Conservation (phyloP, 2,797 vertebrate species). For the Xyrichtys novacula region DNA sequence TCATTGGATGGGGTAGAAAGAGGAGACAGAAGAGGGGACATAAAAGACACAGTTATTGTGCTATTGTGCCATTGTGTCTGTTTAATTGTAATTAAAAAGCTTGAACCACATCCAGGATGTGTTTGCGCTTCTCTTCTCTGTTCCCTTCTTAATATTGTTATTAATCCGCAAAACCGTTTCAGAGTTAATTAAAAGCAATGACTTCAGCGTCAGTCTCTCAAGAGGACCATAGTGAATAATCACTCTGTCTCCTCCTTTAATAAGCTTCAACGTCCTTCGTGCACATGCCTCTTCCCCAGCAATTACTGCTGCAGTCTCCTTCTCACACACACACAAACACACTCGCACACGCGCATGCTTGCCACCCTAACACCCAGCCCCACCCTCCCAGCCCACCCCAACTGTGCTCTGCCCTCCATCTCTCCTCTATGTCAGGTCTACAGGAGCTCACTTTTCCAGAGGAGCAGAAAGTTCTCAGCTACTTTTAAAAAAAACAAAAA, state of each 20-base stretch:
- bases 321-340: slow-evolving; percentile 47
- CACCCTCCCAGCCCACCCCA: slow-evolving; percentile 56
- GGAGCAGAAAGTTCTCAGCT: slow-evolving; percentile 56
- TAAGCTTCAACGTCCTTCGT: slow-evolving; percentile 83
- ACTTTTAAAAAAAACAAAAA: neutral
- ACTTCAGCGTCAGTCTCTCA: slow-evolving; percentile 84
- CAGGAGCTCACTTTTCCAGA: slow-evolving; percentile 47
- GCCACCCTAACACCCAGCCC: neutral
- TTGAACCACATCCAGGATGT: slow-evolving; percentile 83
- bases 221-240: slow-evolving; percentile 85
- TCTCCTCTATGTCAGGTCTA: slow-evolving; percentile 71
- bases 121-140: slow-evolving; percentile 78
- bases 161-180: slow-evolving; percentile 88
- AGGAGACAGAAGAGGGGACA: slow-evolving; percentile 26
- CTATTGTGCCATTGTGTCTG: slow-evolving; percentile 72
- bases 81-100: slow-evolving; percentile 86
- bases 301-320: slow-evolving; percentile 76
- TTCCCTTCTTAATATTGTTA: slow-evolving; percentile 87
- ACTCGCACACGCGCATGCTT: slow-evolving; percentile 9
- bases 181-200: slow-evolving; percentile 88
- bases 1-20: slow-evolving; percentile 20
- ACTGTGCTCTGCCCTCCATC: slow-evolving; percentile 77
- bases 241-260: slow-evolving; percentile 86
- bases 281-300: slow-evolving; percentile 79
- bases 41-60: slow-evolving; percentile 60